Evolutionary conservation across 1,140 invertebrate species (phyloP).

Genomic region (Rhynchophorus ferrugineus): DNA sequence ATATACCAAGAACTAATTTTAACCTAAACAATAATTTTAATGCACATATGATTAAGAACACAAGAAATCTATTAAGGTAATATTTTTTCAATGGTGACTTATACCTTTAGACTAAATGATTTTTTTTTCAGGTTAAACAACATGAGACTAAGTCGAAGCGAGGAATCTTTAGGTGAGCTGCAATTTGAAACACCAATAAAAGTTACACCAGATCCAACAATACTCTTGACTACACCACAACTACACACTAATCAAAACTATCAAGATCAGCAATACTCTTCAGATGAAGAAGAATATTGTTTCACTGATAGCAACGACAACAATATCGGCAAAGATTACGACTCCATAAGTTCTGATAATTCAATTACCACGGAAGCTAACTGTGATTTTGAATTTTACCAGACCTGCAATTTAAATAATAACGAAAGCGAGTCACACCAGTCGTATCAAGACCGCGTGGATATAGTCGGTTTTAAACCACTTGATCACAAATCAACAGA

Average conservation of each 20-base stretch:
- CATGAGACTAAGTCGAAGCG: conserved; percentile 34
- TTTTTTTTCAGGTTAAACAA: conserved; percentile 27
- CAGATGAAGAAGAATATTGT: conserved; percentile 43
- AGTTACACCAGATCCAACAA: conserved; percentile 13
- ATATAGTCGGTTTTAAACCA: neutral
- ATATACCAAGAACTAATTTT: conserved; percentile 8
- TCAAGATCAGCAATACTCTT: conserved; percentile 23
- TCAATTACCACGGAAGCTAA: conserved; percentile 60
- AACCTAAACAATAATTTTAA: conserved; percentile 12
- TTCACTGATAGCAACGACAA: conserved; percentile 42
- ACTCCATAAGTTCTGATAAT: conserved; percentile 47
- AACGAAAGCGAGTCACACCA: neutral
- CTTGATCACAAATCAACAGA: neutral
- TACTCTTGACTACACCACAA: neutral
- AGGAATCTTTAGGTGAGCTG: conserved; percentile 32
- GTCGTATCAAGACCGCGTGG: neutral
- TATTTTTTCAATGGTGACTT: conserved; percentile 1
- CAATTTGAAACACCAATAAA: conserved; percentile 16
- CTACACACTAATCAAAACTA: conserved; percentile 2
- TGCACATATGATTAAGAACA: conserved; percentile 16
- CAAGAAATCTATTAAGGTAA: conserved; percentile 17
- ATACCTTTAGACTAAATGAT: neutral
- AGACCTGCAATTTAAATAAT: conserved; percentile 35
- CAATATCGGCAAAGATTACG: conserved; percentile 37
- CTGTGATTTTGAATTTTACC: conserved; percentile 59